Conservation (phyloP, 2,888 invertebrate species). For the Andricus quercusramuli region DNA sequence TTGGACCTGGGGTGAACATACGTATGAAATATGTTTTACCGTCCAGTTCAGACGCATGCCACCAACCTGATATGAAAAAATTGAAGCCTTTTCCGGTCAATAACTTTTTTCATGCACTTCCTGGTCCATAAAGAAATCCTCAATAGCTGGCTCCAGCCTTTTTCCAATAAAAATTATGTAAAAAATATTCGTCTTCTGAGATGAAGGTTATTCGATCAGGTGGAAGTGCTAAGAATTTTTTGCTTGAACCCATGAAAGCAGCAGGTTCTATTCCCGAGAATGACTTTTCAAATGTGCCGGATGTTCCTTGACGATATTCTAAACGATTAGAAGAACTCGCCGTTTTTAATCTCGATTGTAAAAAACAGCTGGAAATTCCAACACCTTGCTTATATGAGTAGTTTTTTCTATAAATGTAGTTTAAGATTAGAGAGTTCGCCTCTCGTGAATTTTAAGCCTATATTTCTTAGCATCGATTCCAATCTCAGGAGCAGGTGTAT, state of each 20-base stretch:
- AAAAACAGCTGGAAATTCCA: background rate
- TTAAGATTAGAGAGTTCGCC: background rate
- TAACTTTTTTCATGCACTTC: background rate
- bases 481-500: background rate
- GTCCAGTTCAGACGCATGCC: conserved; percentile 48
- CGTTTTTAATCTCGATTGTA: background rate
- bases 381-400: background rate
- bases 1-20: conserved; percentile 43
- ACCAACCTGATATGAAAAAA: conserved; percentile 36
- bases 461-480: background rate
- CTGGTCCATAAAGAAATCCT: background rate
- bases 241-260: background rate
- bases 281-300: conserved; percentile 17
- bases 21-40: conserved; percentile 50
- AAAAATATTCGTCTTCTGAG: background rate
- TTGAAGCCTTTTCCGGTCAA: conserved; percentile 32
- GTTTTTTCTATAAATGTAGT: background rate
- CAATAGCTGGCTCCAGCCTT: background rate
- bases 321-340: background rate
- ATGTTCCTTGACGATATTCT: conserved; percentile 5
- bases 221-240: conserved; percentile 3
- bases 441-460: background rate
- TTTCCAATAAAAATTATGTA: background rate
- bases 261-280: background rate
- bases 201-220: background rate